A percentile compares a stretch with the other conserved stretches of the same genome.
These are phyloP conservation scores for Tanypteryx hageni DNA, from an alignment of 2,888 invertebrate genomes.

Conservation along the genomic window DNA sequence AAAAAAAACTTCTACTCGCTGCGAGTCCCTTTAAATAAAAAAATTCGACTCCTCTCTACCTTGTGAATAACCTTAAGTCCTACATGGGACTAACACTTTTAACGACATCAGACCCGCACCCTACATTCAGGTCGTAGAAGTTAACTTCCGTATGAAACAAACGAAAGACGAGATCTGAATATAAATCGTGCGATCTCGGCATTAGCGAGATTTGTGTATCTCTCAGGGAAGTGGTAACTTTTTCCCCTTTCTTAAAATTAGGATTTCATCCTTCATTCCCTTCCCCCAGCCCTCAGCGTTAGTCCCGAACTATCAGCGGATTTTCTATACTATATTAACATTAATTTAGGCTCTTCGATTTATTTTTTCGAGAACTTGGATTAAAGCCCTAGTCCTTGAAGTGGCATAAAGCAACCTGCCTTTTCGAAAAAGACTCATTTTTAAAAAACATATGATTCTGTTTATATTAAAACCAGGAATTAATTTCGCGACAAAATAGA, in stretches of 20 bases:
- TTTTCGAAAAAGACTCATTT: no score
- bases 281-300: background rate
- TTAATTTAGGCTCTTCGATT: no score
- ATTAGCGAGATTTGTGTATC: background rate
- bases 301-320: no score
- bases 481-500: no score
- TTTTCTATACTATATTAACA: no score
- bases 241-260: background rate
- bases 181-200: background rate
- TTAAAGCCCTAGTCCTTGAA: no score
- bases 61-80: background rate
- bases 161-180: background rate
- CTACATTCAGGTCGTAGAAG: background rate
- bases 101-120: background rate
- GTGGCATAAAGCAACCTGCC: no score
- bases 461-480: no score
- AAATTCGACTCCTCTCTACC: background rate
- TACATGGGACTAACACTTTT: background rate
- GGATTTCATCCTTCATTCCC: background rate
- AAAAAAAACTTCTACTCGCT: background rate
- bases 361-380: no score
- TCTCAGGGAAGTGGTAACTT: background rate
- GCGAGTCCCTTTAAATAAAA: background rate
- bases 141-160: background rate
- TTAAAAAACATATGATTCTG: no score